A percentile compares a stretch with the other conserved stretches of the same genome.
phyloP scores from a whole-genome alignment of 1,140 invertebrate species.

The Diploscapter pachys region DNA sequence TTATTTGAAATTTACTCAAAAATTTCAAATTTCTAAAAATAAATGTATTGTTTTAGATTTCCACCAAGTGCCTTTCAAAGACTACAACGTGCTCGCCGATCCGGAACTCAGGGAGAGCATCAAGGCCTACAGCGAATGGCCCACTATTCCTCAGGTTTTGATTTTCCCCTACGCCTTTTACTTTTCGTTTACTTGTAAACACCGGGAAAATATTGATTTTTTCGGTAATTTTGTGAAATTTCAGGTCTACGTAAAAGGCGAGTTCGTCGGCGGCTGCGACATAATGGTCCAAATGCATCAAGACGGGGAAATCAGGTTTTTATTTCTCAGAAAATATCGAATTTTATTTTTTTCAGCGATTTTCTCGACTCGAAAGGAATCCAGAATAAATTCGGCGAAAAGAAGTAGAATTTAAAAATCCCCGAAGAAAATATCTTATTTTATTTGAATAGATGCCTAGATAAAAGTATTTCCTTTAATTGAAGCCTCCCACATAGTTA shows the following conservation, averaged over 20 bases:
- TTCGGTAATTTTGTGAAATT: not conserved
- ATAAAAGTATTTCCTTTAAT: too few relatives aligned
- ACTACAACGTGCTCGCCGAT: slow-evolving; percentile 52
- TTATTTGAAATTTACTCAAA: too few relatives aligned
- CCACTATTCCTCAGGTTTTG: slow-evolving; percentile 27
- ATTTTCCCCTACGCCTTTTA: not conserved
- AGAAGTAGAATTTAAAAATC: too few relatives aligned
- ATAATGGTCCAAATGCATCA: slow-evolving; percentile 56
- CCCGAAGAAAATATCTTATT: too few relatives aligned
- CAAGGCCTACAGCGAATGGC: slow-evolving; percentile 56
- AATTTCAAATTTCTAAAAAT: too few relatives aligned
- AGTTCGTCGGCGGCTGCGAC: slow-evolving; percentile 57
- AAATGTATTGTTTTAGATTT: slow-evolving; percentile 50
- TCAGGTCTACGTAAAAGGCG: slow-evolving; percentile 56
- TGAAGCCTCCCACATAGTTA: too few relatives aligned
- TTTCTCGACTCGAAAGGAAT: slow-evolving; percentile 36
- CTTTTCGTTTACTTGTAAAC: too few relatives aligned
- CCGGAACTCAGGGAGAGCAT: slow-evolving; percentile 50
- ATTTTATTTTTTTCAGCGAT: slow-evolving; percentile 14
- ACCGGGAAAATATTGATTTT: too few relatives aligned
- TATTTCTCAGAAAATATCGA: not conserved
- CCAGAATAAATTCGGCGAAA: slow-evolving; percentile 32
- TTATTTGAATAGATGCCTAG: too few relatives aligned
- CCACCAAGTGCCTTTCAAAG: slow-evolving; percentile 48
- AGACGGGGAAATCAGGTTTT: slow-evolving; percentile 43